A percentile compares a stretch with the other conserved stretches of the same genome.
Conservation (phyloP, 2,888 invertebrate species). For the Caenorhabditis sp. region DNA sequence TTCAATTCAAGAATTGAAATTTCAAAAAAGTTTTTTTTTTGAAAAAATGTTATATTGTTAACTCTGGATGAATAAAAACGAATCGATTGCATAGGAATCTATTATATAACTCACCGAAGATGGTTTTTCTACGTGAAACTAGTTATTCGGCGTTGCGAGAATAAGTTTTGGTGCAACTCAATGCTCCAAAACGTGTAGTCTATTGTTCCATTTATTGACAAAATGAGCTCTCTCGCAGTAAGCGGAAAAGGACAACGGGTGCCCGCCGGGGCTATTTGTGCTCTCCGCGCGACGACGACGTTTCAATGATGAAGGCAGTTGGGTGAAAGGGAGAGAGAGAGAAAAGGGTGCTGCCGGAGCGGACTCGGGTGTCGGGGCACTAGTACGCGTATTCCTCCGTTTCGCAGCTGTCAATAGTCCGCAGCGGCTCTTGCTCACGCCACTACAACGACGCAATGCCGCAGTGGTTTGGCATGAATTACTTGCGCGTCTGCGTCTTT, state of each 20-base stretch:
- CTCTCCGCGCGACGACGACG: no score
- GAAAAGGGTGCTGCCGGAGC: slow-evolving; percentile 15
- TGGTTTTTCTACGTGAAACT: slow-evolving; percentile 13
- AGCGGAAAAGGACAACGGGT: slow-evolving; percentile 49
- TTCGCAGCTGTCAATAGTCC: slow-evolving; percentile 63
- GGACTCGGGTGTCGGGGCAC: slow-evolving; percentile 16
- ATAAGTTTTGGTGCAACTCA: slow-evolving; percentile 48
- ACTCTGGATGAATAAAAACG: neutral
- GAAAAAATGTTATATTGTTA: neutral
- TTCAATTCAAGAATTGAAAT: neutral
- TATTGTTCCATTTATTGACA: slow-evolving; percentile 64
- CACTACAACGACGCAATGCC: slow-evolving; percentile 52
- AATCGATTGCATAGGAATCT: neutral
- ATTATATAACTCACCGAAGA: slow-evolving; percentile 43
- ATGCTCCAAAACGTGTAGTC: slow-evolving; percentile 57
- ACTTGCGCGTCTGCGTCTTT: slow-evolving; percentile 43
- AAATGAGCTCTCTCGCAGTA: slow-evolving; percentile 38
- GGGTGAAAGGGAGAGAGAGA: neutral
- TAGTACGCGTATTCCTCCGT: slow-evolving; percentile 18
- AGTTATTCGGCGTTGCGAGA: slow-evolving; percentile 21
- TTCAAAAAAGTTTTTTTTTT: neutral
- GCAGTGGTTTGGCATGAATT: slow-evolving; percentile 47
- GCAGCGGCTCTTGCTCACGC: slow-evolving; percentile 47
- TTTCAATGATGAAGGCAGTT: slow-evolving; percentile 43
- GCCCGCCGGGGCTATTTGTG: slow-evolving; percentile 53